Evolutionary conservation across 2,113 vertebrate species (phyloP), one percentile per base, ranked within the genome.

Genomic region (Pipa parva): DNA sequence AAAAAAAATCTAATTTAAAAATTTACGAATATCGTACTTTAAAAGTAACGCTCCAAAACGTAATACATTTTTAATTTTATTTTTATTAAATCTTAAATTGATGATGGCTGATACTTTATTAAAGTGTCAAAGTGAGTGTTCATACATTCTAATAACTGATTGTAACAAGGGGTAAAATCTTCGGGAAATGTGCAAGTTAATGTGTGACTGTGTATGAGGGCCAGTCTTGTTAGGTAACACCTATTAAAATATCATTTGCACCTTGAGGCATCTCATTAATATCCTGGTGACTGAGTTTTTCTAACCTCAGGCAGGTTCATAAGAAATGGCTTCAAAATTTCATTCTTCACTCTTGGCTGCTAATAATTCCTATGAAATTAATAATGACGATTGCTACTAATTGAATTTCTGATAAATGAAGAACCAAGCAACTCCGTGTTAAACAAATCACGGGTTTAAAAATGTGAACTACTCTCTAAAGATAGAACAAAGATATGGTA

Each of bases 211-310:
- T 83, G 83, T 83, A 81, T 73, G 84, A 85, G 81, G 82, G 80
- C 82, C 46, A 57, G 78, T 86, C 83, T 83, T 58, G 82, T 85
- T 90, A 92, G 92, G 88, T 93, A 92, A 94, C 93, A 95, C 94
- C 95, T 93, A 95, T 97, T 97, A 97, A 91, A 92, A 92, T 78
- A 82, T 90, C 88, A 94, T 97, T 98, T 93, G 91, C 94, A 97
- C 92, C 92, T 92, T 78, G 83, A 94, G 93, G 94, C 93, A 91
- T 86, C 95, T 97, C 93, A 96, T 97, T 97, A 97, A 91, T 93
- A 90, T 90, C 90, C 84, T 80, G 79, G 87, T 91, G 84, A 90
- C 91, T 90, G 84, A 76, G 78, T 74, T 80, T 74, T 81, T 81
- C 85, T 90, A 91, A 93, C 93, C 84, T 1, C 63, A 81, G 90